Evolutionary conservation across 2,113 vertebrate genomes (phyloP), one percentile per base, ranked within the genome.

Genomic region (Leucoraja erinaceus): DNA sequence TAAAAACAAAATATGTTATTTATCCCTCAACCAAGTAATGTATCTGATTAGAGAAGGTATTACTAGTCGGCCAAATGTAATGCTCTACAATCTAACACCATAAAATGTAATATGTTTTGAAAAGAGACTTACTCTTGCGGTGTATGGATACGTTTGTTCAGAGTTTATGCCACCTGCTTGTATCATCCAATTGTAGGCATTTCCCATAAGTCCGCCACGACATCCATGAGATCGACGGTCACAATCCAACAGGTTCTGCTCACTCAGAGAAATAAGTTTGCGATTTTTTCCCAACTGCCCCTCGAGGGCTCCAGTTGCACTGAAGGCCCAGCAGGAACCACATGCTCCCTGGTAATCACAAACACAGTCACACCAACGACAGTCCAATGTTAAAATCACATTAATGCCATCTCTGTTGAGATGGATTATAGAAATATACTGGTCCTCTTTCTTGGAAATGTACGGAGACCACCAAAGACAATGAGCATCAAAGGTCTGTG

Each of bases 311-410:
- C 98, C 98, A 4, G 96, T 97, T 0, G 98, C 98, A 95, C 99
- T 99, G 94, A 99, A 99, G 18, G 99, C 98, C 98, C 99, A 99
- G 93, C 98, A 99, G 0, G 98, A 99, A 22, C 98, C 98, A 0
- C 99, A 99, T 16, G 96, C 95, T 8, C 98, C 98, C 98, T 99
- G 78, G 66, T 47, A 33, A 70, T 90, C 16, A 90, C 18, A 90
- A 90, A 90, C 59, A 38, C 56, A 86, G 59, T n/a, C 22, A 84
- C 22, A 84, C 56, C 59, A 84, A 59, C 25, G 59, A 59, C 22
- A 84, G 28, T 25, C 47, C 56, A 25, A 84, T n/a, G 18, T 83
- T 59, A 56, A 84, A 25, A 59, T 61, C 10, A 84, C 12, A 2
- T 25, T 10, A 20, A 59, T 84, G 56, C 22, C 81, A 84, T 59